Evolutionary conservation across 2,888 invertebrate species (phyloP), one percentile per base, ranked within the genome.

Genomic region (Drosophila barbarae): DNA sequence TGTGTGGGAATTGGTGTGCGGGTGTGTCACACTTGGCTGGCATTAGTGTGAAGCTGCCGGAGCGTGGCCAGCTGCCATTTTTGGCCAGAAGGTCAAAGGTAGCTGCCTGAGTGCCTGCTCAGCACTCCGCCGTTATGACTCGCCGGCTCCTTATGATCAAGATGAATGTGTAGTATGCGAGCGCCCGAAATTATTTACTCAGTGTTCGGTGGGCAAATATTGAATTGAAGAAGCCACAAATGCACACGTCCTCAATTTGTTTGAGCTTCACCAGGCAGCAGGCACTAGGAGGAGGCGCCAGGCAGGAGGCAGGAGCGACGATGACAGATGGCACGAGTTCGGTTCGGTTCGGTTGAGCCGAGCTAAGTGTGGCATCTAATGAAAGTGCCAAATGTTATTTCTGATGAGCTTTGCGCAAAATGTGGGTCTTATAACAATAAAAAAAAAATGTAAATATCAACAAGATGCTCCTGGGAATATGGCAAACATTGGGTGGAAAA

Each of bases 41-140:
- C 60, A 51, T 69, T 65, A 56, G 81, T 76, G 72, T 70, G 74
- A 69, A 74, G 54, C 41, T 71, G 59, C 41, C 69, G 59, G 63
- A 72, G 74, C 72, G 64, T 71, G 63, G 53, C 60, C 66, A 50
- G 55, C 30, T 77, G 72, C 68, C 81, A 74, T 72, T 81, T 60
- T 76, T 74, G 50, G 74, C 68, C 52, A 50, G 73, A 78, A 81
- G 78, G 82, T 81, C 79, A 78, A 60, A 81, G 76, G 67, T 56
- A 52, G 58, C 52, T 54, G 54, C 15, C 60, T 32, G 46, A 41
- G 46, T 55, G 54, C 68, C 44, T 49, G 30, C 54, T 57, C 47
- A 57, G 46, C 59, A 56, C 56, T 54, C 58, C 54, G 15, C 32
- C 51, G 46, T 65, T 65, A 65, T 67, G 66, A 56, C 50, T 61